These are phyloP conservation scores for Paedocypris sp. DNA, from an alignment of 2,113 vertebrate genomes.

Conservation along the genomic window DNA sequence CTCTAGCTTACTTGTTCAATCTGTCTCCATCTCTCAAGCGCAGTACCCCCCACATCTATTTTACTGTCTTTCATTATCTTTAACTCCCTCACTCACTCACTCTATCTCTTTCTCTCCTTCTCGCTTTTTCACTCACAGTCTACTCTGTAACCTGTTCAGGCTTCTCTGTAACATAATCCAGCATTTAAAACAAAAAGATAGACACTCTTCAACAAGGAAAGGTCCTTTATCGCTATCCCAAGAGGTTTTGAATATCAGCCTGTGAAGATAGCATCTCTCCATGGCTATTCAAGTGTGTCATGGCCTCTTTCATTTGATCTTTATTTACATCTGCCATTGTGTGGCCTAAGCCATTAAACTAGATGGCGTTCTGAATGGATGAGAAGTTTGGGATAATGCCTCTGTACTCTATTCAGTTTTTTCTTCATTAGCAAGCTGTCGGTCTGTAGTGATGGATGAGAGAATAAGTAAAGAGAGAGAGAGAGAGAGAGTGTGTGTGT, in stretches of 20 bases:
- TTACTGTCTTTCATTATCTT: conserved; percentile 17
- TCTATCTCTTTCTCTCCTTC: no score
- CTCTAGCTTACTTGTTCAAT: no score
- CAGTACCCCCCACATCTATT: no score
- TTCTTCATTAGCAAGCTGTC: conserved; percentile 32
- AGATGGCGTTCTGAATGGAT: conserved; percentile 30
- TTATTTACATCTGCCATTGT: conserved; percentile 42
- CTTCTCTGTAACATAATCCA: conserved; percentile 37
- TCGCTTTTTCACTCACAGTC: no score
- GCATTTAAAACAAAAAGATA: conserved; percentile 42
- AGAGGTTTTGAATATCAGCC: conserved; percentile 38
- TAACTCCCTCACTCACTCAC: conserved; percentile 16
- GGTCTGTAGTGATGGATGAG: conserved; percentile 28
- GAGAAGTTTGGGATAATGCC: conserved; percentile 32
- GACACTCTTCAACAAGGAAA: conserved; percentile 41
- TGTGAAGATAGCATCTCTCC: conserved; percentile 35
- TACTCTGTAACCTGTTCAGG: background rate
- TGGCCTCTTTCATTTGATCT: conserved; percentile 43
- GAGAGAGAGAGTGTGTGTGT: conserved; percentile 3
- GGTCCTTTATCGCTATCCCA: conserved; percentile 36
- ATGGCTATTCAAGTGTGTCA: conserved; percentile 37
- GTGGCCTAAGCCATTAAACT: conserved; percentile 28
- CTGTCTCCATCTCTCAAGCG: conserved; percentile 23
- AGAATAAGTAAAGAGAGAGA: conserved; percentile 20
- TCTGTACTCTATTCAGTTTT: conserved; percentile 30